Evolutionary conservation across 2,888 invertebrate species (phyloP).

Genomic region (Trissolcus brochymenae): DNA sequence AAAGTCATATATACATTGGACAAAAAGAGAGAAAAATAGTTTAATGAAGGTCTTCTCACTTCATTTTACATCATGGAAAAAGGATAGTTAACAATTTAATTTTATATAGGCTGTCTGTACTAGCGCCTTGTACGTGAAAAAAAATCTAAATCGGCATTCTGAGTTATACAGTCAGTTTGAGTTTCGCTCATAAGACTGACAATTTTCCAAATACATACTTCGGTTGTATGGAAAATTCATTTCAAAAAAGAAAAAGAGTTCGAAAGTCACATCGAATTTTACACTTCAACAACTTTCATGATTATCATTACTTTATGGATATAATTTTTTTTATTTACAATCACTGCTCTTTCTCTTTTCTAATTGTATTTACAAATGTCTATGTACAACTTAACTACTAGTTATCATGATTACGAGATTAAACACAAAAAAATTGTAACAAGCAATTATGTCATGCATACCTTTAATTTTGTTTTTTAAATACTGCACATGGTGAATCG

Average conservation of each 20-base stretch:
- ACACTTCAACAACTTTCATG: too few species aligned
- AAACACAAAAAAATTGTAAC: conserved; percentile 45
- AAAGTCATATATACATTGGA: too few species aligned
- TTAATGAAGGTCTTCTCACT: too few species aligned
- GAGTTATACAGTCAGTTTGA: conserved; percentile 54
- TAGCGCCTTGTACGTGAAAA: conserved; percentile 36
- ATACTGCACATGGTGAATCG: conserved; percentile 44
- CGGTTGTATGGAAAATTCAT: conserved; percentile 15
- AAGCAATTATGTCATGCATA: conserved; percentile 47
- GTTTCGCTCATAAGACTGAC: conserved; percentile 24
- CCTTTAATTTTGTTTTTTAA: conserved; percentile 46
- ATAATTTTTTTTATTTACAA: not conserved
- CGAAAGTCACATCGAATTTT: too few species aligned
- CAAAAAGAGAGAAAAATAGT: too few species aligned
- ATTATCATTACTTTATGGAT: too few species aligned
- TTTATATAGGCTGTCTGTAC: conserved; percentile 40
- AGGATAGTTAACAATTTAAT: too few species aligned
- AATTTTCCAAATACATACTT: conserved; percentile 36
- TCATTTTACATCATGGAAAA: too few species aligned
- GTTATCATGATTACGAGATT: conserved; percentile 34
- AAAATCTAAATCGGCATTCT: conserved; percentile 56
- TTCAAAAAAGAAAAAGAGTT: conserved; percentile 18
- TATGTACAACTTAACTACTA: conserved; percentile 40
- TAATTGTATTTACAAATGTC: conserved; percentile 13
- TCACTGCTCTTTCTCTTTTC: conserved; percentile 4